phyloP scores from a whole-genome alignment of 1,140 invertebrate species.

The Anadara kagoshimensis region DNA sequence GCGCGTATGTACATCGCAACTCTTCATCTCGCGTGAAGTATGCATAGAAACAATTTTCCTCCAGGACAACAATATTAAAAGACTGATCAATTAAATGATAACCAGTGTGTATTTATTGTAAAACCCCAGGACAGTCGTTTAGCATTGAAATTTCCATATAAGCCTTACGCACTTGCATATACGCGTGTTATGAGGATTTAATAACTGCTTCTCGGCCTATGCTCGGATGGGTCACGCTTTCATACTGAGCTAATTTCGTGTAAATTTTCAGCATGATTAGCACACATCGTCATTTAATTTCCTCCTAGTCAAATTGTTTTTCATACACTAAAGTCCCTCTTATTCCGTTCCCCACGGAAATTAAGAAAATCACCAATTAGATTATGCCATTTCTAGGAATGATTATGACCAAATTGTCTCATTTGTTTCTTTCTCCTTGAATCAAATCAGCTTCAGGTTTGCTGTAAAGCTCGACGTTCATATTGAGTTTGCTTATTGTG shows the following conservation, averaged over 20 bases:
- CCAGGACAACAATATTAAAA: too few species aligned
- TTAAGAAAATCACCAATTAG: slow-evolving; percentile 54
- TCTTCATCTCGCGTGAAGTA: too few species aligned
- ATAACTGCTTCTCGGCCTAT: slow-evolving; percentile 29
- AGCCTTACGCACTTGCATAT: slow-evolving; percentile 28
- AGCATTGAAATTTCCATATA: slow-evolving; percentile 27
- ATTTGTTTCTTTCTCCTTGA: too few species aligned
- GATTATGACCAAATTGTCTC: slow-evolving; percentile 32
- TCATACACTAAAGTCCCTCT: slow-evolving; percentile 35
- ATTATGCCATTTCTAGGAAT: slow-evolving; percentile 45
- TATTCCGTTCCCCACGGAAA: slow-evolving; percentile 53
- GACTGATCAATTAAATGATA: slow-evolving; percentile 23
- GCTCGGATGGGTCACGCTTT: slow-evolving; percentile 39
- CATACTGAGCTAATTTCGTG: slow-evolving; percentile 52
- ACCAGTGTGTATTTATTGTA: slow-evolving; percentile 26
- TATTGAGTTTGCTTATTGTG: too few species aligned
- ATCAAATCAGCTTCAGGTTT: too few species aligned
- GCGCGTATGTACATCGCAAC: too few species aligned
- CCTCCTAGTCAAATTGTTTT: slow-evolving; percentile 44
- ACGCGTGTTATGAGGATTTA: slow-evolving; percentile 41
- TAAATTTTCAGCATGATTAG: slow-evolving; percentile 54
- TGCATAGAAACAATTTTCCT: too few species aligned
- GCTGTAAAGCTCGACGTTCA: too few species aligned
- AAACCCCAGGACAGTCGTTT: slow-evolving; percentile 18
- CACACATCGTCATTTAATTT: slow-evolving; percentile 54